Evolutionary conservation across 1,140 invertebrate species (phyloP).

Genomic region (Eurosta solidaginis): DNA sequence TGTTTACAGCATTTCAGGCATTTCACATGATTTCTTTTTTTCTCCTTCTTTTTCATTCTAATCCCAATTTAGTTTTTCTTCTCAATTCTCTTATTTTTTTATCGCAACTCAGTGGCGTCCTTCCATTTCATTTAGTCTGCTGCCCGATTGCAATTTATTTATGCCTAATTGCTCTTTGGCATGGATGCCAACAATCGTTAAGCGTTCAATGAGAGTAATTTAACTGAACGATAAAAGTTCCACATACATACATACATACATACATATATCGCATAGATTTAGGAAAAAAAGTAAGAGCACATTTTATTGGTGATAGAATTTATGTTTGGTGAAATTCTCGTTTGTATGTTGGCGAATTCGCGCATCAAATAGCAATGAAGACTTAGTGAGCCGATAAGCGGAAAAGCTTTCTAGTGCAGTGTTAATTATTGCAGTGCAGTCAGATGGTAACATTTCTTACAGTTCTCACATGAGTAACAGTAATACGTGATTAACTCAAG

Average conservation of each 20-base stretch:
- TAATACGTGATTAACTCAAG: too few relatives aligned
- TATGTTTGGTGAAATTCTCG: not conserved
- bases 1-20: too few relatives aligned
- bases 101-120: not conserved
- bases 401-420: not conserved
- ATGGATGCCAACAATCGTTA: not conserved
- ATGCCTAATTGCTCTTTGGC: constrained; percentile 16
- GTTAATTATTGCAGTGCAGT: not conserved
- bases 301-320: not conserved
- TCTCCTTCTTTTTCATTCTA: not conserved
- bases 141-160: not conserved
- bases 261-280: too few relatives aligned
- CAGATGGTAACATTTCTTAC: too few relatives aligned
- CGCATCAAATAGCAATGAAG: not conserved
- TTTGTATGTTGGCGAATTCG: not conserved
- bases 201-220: not conserved
- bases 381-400: not conserved
- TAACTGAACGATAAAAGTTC: constrained; percentile 15
- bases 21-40: too few relatives aligned
- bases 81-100: not conserved
- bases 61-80: too few relatives aligned
- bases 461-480: too few relatives aligned
- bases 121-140: not conserved
- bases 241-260: too few relatives aligned
- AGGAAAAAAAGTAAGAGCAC: not conserved